A percentile compares a stretch with the other conserved stretches of the same genome.
These are phyloP conservation scores for Anolis carolinensis DNA, from an alignment of 2,113 vertebrate genomes.

Conservation along the genomic window DNA sequence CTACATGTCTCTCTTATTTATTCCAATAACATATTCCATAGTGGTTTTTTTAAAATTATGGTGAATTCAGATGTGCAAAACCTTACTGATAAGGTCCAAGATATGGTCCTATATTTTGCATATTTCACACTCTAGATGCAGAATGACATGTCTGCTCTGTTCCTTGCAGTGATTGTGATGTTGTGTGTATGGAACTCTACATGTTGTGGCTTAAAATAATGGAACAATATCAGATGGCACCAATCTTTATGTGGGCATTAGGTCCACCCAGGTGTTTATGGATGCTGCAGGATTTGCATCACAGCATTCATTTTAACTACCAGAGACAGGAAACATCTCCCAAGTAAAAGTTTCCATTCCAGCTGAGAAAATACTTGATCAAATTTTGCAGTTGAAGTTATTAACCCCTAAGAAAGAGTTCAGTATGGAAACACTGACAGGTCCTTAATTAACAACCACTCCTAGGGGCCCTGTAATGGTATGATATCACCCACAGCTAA, in stretches of 20 bases:
- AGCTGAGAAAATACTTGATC: background rate
- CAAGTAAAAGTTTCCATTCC: background rate
- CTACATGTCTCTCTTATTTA: no score
- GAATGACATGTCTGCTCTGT: background rate
- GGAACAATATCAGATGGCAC: background rate
- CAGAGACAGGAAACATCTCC: background rate
- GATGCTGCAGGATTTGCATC: background rate
- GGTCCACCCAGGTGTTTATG: background rate
- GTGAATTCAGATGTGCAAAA: background rate
- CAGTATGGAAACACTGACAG: slow-evolving; percentile 22
- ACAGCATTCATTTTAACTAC: background rate
- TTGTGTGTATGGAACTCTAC: background rate
- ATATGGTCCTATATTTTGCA: background rate
- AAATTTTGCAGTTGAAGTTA: slow-evolving; percentile 34
- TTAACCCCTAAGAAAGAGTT: slow-evolving; percentile 35
- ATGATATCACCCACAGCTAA: slow-evolving; percentile 28
- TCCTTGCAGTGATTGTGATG: background rate
- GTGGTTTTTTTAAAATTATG: background rate
- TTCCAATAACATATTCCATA: no score
- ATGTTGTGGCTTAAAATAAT: background rate
- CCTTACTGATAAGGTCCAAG: background rate
- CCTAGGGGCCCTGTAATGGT: slow-evolving; percentile 41
- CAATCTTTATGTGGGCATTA: background rate
- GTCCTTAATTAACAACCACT: slow-evolving; percentile 46
- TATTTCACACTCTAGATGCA: background rate